Conservation (phyloP, 2,888 invertebrate species). For the Drosophila mettleri region DNA sequence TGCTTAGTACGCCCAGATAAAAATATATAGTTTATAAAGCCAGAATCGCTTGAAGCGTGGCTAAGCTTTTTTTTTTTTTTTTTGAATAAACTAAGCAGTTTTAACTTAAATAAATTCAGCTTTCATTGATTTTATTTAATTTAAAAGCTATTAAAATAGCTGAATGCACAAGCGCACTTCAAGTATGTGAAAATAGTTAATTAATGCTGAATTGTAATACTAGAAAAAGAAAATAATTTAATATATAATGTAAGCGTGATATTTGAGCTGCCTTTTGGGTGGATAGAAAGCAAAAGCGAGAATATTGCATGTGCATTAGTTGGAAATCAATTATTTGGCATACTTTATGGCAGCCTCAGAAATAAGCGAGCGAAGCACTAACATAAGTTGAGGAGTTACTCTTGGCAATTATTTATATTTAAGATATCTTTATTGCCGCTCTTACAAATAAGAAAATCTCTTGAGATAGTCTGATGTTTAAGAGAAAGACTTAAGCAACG, state of each 20-base stretch:
- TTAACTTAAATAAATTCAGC: not conserved
- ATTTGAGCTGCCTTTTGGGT: not conserved
- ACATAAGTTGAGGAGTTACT: not conserved
- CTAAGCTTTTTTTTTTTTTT: too few species aligned
- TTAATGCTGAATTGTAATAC: slow-evolving; percentile 32
- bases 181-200: slow-evolving; percentile 20
- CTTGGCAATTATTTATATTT: too few species aligned
- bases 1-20: not conserved
- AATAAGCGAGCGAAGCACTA: too few species aligned
- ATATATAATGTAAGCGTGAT: not conserved
- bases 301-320: not conserved
- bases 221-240: not conserved
- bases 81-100: not conserved
- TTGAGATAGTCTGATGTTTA: too few species aligned
- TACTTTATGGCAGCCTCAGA: slow-evolving; percentile 25
- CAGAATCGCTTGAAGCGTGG: not conserved
- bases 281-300: not conserved
- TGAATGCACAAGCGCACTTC: slow-evolving; percentile 17
- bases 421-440: too few species aligned
- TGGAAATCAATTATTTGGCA: slow-evolving; percentile 3
- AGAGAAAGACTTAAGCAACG: slow-evolving; percentile 56
- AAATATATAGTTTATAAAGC: not conserved
- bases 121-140: not conserved
- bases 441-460: too few species aligned
- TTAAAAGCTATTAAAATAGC: slow-evolving; percentile 28